A percentile compares a stretch with the other conserved stretches of the same genome.
Conservation (phyloP, 2,113 vertebrate genomes). For the human region GRCh38 chrX:112189001-112189500, state of each 20-base stretch:
- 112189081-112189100: background rate
- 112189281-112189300: background rate
- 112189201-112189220: no score
- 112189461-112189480: background rate
- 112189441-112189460: background rate
- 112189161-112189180: no score
- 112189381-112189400: background rate
- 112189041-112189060: background rate
- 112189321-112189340: background rate
- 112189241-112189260: no score
- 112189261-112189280: background rate
- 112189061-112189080: background rate
- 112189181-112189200: no score
- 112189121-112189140: no score
- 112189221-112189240: no score
- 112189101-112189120: background rate
- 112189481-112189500: background rate
- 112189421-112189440: background rate
- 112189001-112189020: background rate
- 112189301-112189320: background rate
- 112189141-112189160: no score
- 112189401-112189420: background rate
- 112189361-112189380: background rate
- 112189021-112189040: background rate
- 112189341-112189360: background rate